Conservation (phyloP, 2,888 invertebrate species). For the Drosophila leonis region DNA sequence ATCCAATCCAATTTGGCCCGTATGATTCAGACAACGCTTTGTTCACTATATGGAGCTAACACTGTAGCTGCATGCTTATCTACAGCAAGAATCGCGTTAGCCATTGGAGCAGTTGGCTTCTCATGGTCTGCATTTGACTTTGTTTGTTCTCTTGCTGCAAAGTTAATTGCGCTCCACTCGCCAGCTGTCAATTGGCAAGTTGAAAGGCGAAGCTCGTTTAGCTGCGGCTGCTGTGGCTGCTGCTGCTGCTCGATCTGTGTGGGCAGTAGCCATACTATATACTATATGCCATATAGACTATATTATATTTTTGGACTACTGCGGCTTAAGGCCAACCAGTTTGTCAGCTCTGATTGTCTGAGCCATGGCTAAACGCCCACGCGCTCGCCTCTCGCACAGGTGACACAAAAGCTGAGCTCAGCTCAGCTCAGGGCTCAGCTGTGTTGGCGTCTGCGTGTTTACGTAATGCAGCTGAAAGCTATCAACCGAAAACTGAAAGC, state of each 20-base stretch:
- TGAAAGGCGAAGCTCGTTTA: conserved; percentile 39
- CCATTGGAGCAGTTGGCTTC: conserved; percentile 22
- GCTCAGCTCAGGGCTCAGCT: conserved; percentile 12
- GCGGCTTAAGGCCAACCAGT: conserved; percentile 58
- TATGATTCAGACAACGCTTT: background rate
- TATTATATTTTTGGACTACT: conserved; percentile 13
- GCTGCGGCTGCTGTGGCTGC: conserved; percentile 25
- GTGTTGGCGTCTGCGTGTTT: conserved; percentile 48
- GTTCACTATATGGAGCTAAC: background rate
- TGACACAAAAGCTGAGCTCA: conserved; percentile 42
- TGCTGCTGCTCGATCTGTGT: conserved; percentile 25
- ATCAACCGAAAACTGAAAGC: conserved; percentile 23
- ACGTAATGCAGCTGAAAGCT: conserved; percentile 42
- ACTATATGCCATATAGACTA: conserved; percentile 5
- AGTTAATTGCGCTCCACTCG: conserved; percentile 62
- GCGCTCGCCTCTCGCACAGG: conserved; percentile 20
- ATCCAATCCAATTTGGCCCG: background rate
- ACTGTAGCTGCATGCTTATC: conserved; percentile 16
- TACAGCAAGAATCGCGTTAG: conserved; percentile 30
- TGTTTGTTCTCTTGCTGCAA: conserved; percentile 37
- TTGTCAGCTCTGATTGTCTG: conserved; percentile 37
- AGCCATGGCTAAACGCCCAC: conserved; percentile 55
- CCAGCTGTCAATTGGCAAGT: conserved; percentile 56
- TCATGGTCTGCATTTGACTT: conserved; percentile 37
- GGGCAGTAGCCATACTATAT: conserved; percentile 26